Conservation (phyloP, 2,113 vertebrate species). For the Perca schrenkii region DNA sequence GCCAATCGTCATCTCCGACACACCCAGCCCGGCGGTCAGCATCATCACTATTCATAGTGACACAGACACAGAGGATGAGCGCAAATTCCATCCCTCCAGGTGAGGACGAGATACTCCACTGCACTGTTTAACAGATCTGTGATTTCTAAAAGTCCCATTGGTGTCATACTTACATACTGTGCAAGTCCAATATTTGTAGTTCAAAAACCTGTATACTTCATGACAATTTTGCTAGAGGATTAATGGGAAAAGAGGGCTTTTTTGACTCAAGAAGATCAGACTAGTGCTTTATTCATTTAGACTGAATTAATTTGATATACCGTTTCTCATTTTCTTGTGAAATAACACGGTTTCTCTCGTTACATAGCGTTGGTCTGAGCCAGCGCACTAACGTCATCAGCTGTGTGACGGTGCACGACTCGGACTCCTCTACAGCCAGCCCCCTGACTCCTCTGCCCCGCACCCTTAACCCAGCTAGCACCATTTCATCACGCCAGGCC, state of each 20-base stretch:
- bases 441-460: conserved; percentile 87
- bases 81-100: conserved; percentile 96
- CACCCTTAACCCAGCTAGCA: conserved; percentile 81
- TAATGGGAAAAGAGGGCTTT: neutral
- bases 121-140: neutral
- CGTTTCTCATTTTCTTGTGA: neutral
- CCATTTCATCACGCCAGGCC: conserved; percentile 83
- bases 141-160: neutral
- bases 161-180: neutral
- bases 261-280: neutral
- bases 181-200: neutral
- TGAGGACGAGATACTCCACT: conserved; percentile 59
- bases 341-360: neutral
- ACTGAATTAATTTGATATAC: neutral
- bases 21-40: conserved; percentile 96
- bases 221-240: neutral
- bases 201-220: neutral
- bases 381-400: conserved; percentile 98
- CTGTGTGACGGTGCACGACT: conserved; percentile 98
- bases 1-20: conserved; percentile 97
- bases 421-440: conserved; percentile 94
- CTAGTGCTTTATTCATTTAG: neutral
- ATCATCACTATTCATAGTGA: conserved; percentile 99
- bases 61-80: conserved; percentile 96
- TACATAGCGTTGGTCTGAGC: conserved; percentile 81